Evolutionary conservation across 1,140 invertebrate genomes (phyloP).

Genomic region (Portunus trituberculatus): DNA sequence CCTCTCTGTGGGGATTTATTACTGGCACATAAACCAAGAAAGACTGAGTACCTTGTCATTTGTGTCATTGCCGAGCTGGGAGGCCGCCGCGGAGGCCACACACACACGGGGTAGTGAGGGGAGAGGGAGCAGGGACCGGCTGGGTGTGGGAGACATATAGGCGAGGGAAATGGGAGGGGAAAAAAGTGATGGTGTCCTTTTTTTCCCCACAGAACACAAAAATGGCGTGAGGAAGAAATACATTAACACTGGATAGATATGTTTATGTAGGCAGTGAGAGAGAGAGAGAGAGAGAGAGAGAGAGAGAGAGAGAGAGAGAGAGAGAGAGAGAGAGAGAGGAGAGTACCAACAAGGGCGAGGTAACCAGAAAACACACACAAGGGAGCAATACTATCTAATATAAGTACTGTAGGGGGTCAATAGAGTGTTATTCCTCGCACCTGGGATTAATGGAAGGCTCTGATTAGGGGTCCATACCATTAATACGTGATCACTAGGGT

Average conservation of each 20-base stretch:
- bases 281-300: neutral
- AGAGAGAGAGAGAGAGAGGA: neutral
- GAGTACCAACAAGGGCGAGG: neutral
- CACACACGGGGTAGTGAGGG: neutral
- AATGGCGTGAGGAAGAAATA: neutral
- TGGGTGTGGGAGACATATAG: neutral
- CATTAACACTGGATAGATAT: neutral
- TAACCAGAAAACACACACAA: neutral
- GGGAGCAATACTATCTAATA: neutral
- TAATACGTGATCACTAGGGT: neutral
- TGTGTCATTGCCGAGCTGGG: neutral
- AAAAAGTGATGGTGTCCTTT: too few species aligned
- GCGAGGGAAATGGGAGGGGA: too few species aligned
- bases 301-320: neutral
- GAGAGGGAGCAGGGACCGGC: neutral
- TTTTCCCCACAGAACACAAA: neutral
- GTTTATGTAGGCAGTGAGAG: neutral
- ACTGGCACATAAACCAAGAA: neutral
- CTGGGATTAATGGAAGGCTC: neutral
- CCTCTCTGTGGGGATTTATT: neutral
- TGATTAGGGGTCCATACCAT: slow-evolving; percentile 1
- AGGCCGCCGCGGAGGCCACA: neutral
- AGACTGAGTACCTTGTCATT: neutral
- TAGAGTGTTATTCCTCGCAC: neutral
- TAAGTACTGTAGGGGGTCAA: neutral